Evolutionary conservation across 2,797 vertebrate genomes (phyloP), one percentile per base, ranked within the genome.

Genomic region (Epinephelus coioides): DNA sequence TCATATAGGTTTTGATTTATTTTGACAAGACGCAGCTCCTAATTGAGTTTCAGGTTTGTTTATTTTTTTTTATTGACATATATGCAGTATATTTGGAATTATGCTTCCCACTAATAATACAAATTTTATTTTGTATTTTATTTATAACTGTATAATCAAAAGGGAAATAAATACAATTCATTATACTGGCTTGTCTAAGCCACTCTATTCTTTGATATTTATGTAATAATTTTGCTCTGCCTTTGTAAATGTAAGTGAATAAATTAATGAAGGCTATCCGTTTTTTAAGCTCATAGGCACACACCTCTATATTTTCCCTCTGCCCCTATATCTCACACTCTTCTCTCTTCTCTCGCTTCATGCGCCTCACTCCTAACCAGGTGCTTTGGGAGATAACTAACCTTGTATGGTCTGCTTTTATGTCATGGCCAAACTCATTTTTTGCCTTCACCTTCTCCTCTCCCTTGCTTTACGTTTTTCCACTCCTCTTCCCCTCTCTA

Each of bases 311-410:
- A 21, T 27, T 18, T 40, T 59, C 18, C 21, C 47, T 27, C 23
- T 4, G 1, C 54, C 65, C 51, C 51, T 21, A 8, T 43, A 75
- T 44, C 53, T 71, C 34, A 55, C 55, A 0, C 7, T 23, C 66
- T 25, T 54, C 2, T 30, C 40, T n/a, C 34, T 38, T n/a, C 61
- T 69, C 61, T 18, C 25, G 38, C 69, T 75, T 21, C 10, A 6
- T 25, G 53, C 18, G 4, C 55, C 23, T 85, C 76, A 49, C 46
- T 75, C 14, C 81, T 69, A 53, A 61, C 81, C 87, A 74, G 81
- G 81, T 92, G 86, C 85, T 87, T 49, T 67, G 59, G 73, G 82
- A 89, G 90, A 91, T 85, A 90, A 83, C 86, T 78, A 43, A 84
- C 81, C 77, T 81, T 69, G n/a, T 66, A 40, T 27, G 51, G 13